Percentiles rank a stretch among this genome's conserved stretches.
Conservation (phyloP, 2,797 vertebrate species). For the Channa striata region DNA sequence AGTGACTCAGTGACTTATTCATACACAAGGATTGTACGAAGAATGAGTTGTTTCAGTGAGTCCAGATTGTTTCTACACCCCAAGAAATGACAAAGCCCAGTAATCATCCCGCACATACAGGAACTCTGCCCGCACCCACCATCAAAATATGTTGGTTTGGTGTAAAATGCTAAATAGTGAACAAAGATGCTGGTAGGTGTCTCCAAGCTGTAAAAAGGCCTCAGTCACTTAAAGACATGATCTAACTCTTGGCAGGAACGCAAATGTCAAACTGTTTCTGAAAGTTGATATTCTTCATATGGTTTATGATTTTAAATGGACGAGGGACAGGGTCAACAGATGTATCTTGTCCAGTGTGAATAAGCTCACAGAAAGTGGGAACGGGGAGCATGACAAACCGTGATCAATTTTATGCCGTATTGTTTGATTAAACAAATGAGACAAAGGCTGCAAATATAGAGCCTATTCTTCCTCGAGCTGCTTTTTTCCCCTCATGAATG, state of each 20-base stretch:
- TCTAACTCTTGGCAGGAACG: not conserved
- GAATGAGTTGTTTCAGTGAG: not conserved
- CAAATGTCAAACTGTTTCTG: not conserved
- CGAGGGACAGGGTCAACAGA: slow-evolving; percentile 10
- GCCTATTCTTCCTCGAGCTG: slow-evolving; percentile 37
- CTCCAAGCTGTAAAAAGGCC: no score
- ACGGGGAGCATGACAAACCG: slow-evolving; percentile 33
- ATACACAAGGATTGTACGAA: not conserved
- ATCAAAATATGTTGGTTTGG: no score
- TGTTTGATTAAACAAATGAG: slow-evolving; percentile 74
- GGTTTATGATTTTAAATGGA: not conserved
- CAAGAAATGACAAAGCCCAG: no score
- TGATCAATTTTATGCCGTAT: slow-evolving; percentile 41
- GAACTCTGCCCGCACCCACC: no score
- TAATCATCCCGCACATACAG: no score
- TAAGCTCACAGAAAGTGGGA: not conserved
- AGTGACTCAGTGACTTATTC: not conserved
- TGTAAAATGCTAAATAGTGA: no score
- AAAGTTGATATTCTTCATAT: not conserved
- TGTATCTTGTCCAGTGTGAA: slow-evolving; percentile 20
- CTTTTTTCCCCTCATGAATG: slow-evolving; percentile 70
- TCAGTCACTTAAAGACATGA: no score
- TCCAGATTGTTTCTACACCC: not conserved
- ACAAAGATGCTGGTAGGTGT: no score
- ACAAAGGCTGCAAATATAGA: slow-evolving; percentile 62